Base-by-base conservation (phyloP, 1,140 invertebrate species). In the Bathynomus jamesi region DNA sequence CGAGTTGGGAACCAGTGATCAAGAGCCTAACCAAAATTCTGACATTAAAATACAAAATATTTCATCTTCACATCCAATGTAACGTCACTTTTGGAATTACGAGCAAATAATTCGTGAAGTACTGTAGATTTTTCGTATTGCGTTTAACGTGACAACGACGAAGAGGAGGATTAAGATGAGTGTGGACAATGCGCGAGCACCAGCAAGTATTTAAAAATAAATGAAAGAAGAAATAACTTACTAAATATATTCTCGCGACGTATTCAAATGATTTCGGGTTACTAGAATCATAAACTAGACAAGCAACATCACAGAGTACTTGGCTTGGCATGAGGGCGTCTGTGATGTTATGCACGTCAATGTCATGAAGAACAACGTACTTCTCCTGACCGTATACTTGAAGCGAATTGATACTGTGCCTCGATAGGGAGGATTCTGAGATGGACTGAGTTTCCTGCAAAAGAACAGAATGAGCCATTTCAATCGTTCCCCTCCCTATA, bases 231-330 rank as follows among this genome's bases (percentile, higher is more conserved):
- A 1, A 28, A 25, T 53, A 67, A 83, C 89, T 88, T 85, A 96
- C 94, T 81, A 96, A 89, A 82, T 95, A 99, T 82, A 98, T 93
- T 79, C 93, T 87, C 21, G 96, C 96, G 80, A 96, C 91, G 80
- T 95, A 98, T 84, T 98, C 94, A 84, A 99, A 99, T 0, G 95
- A 97, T 80, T 91, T 90, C 27, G 91, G 88, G 83, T 97, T 92
- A 64, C 90, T 92, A 10, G 90, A 86, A 84, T 99, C 96, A 82
- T 97, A 99, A n/a, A 99, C 89, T 46, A 99, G 87, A 82, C 96
- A 98, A 28, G 94, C 94, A n/a, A 98, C 96, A 84, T 99, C 97
- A 84, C 96, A 99, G 77, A 92, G 89, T 28, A 96, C 90, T 84
- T 99, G 95, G 79, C 90, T 87, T 5, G 94, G 92, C 76, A 91